These are phyloP conservation scores for Esox niger DNA, from an alignment of 2,113 vertebrate species.

Conservation along the genomic window DNA sequence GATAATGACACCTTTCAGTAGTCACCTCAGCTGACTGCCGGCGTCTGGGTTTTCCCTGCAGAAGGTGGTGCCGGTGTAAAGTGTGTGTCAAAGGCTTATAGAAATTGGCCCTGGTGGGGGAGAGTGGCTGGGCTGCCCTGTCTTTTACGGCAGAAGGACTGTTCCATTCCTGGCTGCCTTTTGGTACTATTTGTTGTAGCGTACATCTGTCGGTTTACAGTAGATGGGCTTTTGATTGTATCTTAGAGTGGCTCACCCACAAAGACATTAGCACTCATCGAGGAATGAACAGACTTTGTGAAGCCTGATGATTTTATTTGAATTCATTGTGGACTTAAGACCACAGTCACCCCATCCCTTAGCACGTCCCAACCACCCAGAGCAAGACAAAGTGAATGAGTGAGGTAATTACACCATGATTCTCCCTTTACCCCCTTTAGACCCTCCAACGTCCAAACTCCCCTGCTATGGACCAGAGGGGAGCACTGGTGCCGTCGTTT, in stretches of 20 bases:
- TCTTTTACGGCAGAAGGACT: too few relatives aligned
- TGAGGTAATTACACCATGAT: slow-evolving; percentile 13
- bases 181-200: too few relatives aligned
- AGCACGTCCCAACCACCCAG: not conserved
- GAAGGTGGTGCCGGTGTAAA: not conserved
- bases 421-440: not conserved
- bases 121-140: not conserved
- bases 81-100: not conserved
- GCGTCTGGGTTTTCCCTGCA: slow-evolving; percentile 12
- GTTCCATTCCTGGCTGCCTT: too few relatives aligned
- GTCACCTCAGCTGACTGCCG: not conserved
- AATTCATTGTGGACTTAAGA: not conserved
- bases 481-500: slow-evolving; percentile 3
- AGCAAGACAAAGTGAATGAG: not conserved
- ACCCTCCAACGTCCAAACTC: not conserved
- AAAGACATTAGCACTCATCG: too few relatives aligned
- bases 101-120: not conserved
- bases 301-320: not conserved
- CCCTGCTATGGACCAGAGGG: not conserved
- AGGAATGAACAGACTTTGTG: too few relatives aligned
- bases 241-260: too few relatives aligned
- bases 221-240: not conserved
- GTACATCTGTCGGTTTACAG: not conserved
- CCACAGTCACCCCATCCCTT: too few relatives aligned
- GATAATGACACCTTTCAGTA: slow-evolving; percentile 29